Evolutionary conservation across 2,797 vertebrate species (phyloP), one percentile per base, ranked within the genome.

Genomic region (Poeciliopsis paucimaculata): DNA sequence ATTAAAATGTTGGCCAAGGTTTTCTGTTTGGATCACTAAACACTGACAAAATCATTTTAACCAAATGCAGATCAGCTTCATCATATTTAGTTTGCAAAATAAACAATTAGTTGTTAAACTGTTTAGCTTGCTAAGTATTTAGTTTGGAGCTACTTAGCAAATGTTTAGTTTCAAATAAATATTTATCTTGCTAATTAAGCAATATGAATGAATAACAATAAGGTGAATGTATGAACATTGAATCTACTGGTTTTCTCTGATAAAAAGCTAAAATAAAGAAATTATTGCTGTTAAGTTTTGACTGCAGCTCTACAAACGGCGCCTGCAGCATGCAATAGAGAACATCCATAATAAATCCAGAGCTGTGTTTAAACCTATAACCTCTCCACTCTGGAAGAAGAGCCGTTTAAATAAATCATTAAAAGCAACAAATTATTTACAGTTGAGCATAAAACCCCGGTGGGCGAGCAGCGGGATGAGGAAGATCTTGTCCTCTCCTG

Each of bases 401-500:
- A 60, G 13, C 28, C 15, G 34, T 4, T 36, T 9, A 36, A 64
- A 64, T 36, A 36, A 36, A 64, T 20, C 31, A 20, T 34, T 64
- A 36, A 64, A 60, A 64, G 5, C 31, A 3, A 16, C 28, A 62
- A 34, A 31, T 31, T 34, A 62, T 62, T 20, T 36, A 34, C 16
- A 36, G 31, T 64, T 4, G 1, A 5, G 34, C 28, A 3, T 28
- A 2, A 26, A 34, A 60, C 5, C 28, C 34, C 5, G 7, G 1
- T 62, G 60, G 31, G 15, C 1, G 34, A 20, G 36, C 64, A 12
- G 31, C 39, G 23, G 18, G 41, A 26, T 9, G 31, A 62, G 8
- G 34, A 20, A 95, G 95, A 96, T 96, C 95, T 95, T 96, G 85
- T 96, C 95, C 93, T 39, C 34, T 4, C 31, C 34, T 64, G 60